These are phyloP conservation scores for Vicugna pacos DNA, from an alignment of 2,113 vertebrate species.

Conservation along the genomic window DNA sequence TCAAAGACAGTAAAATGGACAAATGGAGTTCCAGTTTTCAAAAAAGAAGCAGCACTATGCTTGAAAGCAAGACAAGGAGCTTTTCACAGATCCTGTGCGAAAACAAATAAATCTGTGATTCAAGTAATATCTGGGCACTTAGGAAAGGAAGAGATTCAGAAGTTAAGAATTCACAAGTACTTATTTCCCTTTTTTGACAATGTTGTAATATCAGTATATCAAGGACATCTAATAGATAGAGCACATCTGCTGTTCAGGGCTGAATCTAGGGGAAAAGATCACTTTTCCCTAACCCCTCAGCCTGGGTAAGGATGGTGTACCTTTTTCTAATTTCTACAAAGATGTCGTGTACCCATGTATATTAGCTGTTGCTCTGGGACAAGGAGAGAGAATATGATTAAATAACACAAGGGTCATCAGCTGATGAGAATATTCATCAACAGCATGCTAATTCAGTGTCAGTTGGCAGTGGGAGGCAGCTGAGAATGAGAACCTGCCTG, in stretches of 20 bases:
- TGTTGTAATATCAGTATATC: background rate
- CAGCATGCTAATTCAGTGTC: background rate
- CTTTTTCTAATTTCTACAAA: slow-evolving; percentile 11
- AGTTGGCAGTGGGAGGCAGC: background rate
- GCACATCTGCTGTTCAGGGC: background rate
- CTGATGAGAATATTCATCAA: background rate
- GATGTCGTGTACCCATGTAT: background rate
- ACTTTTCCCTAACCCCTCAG: background rate
- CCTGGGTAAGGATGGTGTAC: background rate
- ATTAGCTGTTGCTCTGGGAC: background rate
- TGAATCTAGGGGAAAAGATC: background rate
- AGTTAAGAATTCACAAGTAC: slow-evolving; percentile 25
- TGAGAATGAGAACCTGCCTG: background rate
- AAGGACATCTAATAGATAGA: background rate
- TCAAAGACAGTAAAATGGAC: background rate
- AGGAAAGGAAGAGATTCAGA: slow-evolving; percentile 32
- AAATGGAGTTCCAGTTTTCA: background rate
- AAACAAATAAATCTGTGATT: background rate
- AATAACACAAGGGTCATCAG: background rate
- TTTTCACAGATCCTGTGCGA: slow-evolving; percentile 15
- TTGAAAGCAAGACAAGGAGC: slow-evolving; percentile 17
- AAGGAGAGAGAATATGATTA: background rate
- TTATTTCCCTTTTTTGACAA: slow-evolving; percentile 41
- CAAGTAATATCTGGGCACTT: background rate
- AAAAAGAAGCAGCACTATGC: background rate